Evolutionary conservation across 2,888 invertebrate genomes (phyloP), one percentile per base, ranked within the genome.

Genomic region (Nemurella pictetii): DNA sequence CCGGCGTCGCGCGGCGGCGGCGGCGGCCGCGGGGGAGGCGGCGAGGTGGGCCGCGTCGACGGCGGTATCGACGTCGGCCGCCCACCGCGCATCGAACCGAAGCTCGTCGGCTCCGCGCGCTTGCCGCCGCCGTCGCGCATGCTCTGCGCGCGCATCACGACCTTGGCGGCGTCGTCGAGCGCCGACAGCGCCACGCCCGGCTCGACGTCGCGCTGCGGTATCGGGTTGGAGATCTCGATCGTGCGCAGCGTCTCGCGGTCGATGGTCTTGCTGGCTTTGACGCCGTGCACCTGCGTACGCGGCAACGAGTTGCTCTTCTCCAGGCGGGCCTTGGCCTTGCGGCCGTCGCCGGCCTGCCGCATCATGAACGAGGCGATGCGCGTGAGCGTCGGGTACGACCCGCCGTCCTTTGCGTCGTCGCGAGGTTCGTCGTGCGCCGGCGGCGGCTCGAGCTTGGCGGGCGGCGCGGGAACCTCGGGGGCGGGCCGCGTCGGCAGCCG

Each of bases 191-290:
- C 92, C 0, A 93, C 92, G 20, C 92, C 92, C 9, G 92, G 91
- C 80, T 94, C 94, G 12, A 94, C 94, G 82, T 93, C 92, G 85
- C 92, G 93, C 88, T 95, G 95, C 0, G 94, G 93, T 87, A 97
- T 96, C 0, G 97, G 97, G 88, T 94, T 93, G 0, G 97, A 97
- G 88, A 97, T 97, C 89, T 96, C 95, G 83, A 97, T 91, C 85
- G 93, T 95, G 83, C 96, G 92, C 83, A 97, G 89, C 0, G 94
- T 92, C 20, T 94, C 94, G 88, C 95, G 94, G 88, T 96, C 95
- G 0, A 94, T 91, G 3, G 86, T 0, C 92, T 95, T 95, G 84
- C 92, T 92, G 9, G 93, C 91, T 89, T 94, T 95, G 0, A 93
- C 88, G 86, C 92, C 93, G 84, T 93, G 92, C 86, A 55, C 72